Evolutionary conservation across 2,888 invertebrate genomes (phyloP), one percentile per base, ranked within the genome.

Genomic region (Xanthia togata): DNA sequence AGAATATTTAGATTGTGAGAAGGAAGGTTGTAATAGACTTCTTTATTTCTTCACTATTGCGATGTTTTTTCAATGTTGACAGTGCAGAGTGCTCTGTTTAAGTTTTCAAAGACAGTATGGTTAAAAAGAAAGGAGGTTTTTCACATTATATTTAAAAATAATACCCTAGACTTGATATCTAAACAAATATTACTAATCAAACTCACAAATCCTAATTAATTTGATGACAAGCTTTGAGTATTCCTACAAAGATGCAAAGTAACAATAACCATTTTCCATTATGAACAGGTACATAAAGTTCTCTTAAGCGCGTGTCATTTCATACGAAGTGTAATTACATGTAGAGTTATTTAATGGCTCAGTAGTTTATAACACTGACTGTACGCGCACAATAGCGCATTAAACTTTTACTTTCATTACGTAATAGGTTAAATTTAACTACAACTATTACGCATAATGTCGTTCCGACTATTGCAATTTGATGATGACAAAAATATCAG

Each of bases 401-500:
- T 82, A 76, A 87, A 90, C 90, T 91, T 89, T 91, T 90, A 90
- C 91, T 91, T 90, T 89, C 76, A 59, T 91, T 90, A 87, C 87
- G 87, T 87, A 93, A 93, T 89, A 88, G 88, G 88, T 91, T 88
- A 88, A 68, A 83, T 84, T 88, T 90, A 89, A 92, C 90, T 89
- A 89, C 87, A 87, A 79, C 83, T 74, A 87, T 85, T 82, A 87
- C 81, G 87, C 84, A 89, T 91, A 91, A 92, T 92, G 90, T 87
- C 70, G 79, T 79, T 83, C 81, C 82, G 85, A 89, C 86, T 81
- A 89, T 90, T 88, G 89, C 87, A 84, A 87, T 70, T 88, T 88
- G 89, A 91, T 92, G 92, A 92, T 87, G 91, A 92, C 90, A 89
- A 93, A 93, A 94, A 93, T 93, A 90, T 91, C 81, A 85, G 91